A percentile compares a stretch with the other conserved stretches of the same genome.
Evolutionary conservation across 2,888 invertebrate species (phyloP).

Genomic region (Alloscopus bannaensis): DNA sequence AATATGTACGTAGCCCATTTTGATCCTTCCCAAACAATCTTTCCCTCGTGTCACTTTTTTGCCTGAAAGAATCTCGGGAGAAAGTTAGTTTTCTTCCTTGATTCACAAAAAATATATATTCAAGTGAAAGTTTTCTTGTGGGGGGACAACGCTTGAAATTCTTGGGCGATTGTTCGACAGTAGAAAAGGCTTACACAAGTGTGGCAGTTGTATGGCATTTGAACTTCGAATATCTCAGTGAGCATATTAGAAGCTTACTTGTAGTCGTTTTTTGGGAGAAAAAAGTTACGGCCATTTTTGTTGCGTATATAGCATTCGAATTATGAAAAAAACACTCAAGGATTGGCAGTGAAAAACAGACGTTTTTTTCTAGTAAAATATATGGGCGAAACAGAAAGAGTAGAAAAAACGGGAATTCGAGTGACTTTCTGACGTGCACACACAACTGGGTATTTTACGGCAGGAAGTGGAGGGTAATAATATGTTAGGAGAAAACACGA

Average conservation of each 20-base stretch:
- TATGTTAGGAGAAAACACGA: conserved; percentile 12
- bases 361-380: neutral
- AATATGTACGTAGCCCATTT: conserved; percentile 14
- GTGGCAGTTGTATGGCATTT: too few species aligned
- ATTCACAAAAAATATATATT: too few species aligned
- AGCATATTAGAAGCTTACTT: neutral
- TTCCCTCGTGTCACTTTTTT: conserved; percentile 42
- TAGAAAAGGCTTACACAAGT: conserved; percentile 27
- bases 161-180: conserved; percentile 23
- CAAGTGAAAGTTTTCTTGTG: conserved; percentile 29
- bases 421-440: conserved; percentile 12
- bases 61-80: conserved; percentile 26
- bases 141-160: too few species aligned
- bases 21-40: conserved; percentile 20
- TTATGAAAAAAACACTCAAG: too few species aligned
- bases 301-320: neutral
- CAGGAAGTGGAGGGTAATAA: conserved; percentile 14
- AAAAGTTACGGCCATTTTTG: neutral
- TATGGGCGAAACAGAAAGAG: neutral
- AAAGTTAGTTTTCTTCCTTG: conserved; percentile 8
- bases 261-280: neutral
- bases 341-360: neutral
- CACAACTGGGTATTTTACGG: conserved; percentile 17
- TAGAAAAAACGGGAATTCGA: conserved; percentile 7
- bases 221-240: too few species aligned